These are phyloP conservation scores for Drosophila pseudoobscura DNA, from an alignment of 1,140 invertebrate species.

Conservation along the genomic window DNA sequence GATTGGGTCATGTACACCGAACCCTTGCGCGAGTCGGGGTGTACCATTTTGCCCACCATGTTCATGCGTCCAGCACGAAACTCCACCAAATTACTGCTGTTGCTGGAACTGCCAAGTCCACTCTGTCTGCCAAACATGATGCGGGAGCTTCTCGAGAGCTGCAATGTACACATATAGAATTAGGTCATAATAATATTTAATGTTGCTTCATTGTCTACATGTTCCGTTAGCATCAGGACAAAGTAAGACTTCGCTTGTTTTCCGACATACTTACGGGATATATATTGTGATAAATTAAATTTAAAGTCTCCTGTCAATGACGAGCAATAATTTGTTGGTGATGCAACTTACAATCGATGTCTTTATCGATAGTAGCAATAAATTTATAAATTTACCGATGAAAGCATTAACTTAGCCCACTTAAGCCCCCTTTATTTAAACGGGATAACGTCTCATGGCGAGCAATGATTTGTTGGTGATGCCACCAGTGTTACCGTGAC, in stretches of 20 bases:
- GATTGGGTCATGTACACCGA: slow-evolving; percentile 97
- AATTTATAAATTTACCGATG: no score
- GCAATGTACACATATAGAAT: background rate
- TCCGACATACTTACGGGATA: slow-evolving; percentile 58
- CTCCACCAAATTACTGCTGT: slow-evolving; percentile 95
- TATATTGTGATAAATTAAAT: slow-evolving; percentile 58
- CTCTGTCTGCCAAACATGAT: slow-evolving; percentile 82
- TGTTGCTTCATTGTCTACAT: background rate
- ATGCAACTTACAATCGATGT: no score
- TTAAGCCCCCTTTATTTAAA: no score
- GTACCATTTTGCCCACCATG: slow-evolving; percentile 96
- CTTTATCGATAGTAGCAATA: no score
- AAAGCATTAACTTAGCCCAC: no score
- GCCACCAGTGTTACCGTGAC: no score
- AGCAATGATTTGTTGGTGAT: no score
- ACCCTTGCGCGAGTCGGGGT: slow-evolving; percentile 98
- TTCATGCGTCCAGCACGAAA: slow-evolving; percentile 98
- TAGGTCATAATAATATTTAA: background rate
- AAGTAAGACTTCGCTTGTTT: no score
- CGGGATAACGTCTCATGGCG: no score
- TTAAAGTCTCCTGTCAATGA: slow-evolving; percentile 56
- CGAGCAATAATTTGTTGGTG: slow-evolving; percentile 35
- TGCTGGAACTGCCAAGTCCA: slow-evolving; percentile 89
- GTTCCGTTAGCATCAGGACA: no score
- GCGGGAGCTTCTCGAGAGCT: slow-evolving; percentile 62